Base-by-base conservation (phyloP, 2,888 invertebrate genomes). In the Drosophila putrida region DNA sequence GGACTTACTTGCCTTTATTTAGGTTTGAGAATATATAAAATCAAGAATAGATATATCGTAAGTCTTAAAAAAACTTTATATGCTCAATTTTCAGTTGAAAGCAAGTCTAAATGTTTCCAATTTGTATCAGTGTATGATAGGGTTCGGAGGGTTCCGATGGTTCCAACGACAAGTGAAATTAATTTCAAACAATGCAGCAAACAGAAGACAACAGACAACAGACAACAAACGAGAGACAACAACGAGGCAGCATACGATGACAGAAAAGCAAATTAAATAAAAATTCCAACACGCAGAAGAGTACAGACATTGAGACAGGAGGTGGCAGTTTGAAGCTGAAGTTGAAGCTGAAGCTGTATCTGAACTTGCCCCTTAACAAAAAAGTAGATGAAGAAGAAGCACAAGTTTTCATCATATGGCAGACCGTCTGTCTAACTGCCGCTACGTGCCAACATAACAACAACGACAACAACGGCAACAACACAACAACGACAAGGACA, bases 131-230 rank as follows among this genome's bases (percentile, higher is more conserved):
- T 63, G 58, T 33, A 47, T 35, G 49, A 49, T 58, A 57, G 63
- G 68, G 35, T 55, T 50, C 50, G 25, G 35, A 36, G 44, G 55
- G 39, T 28, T 47, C 44, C 39, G 35, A 78, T 58, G 78, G 75
- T 65, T 70, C 75, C 49, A 54, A 66, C 89, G 88, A 84, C 83
- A 87, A 89, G 82, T 78, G 79, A 88, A 84, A 84, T 89, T 84
- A 89, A 89, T 89, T 84, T 85, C 84, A 82, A 89, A 88, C 88
- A 89, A 89, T 85, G 89, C 75, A 73, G 82, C 76, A 82, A 86
- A 80, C 69, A 63, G 86, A 67, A 88, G 79, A 84, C 83, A 86
- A 82, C 80, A 67, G 82, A 59, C 35, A 47, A 57, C 50, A 35
- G 39, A 59, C 47, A 39, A 13, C 41, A 41, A 11, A 44, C 39